Base-by-base conservation (phyloP, 2,888 invertebrate genomes). In the Xanthorhoe designata region DNA sequence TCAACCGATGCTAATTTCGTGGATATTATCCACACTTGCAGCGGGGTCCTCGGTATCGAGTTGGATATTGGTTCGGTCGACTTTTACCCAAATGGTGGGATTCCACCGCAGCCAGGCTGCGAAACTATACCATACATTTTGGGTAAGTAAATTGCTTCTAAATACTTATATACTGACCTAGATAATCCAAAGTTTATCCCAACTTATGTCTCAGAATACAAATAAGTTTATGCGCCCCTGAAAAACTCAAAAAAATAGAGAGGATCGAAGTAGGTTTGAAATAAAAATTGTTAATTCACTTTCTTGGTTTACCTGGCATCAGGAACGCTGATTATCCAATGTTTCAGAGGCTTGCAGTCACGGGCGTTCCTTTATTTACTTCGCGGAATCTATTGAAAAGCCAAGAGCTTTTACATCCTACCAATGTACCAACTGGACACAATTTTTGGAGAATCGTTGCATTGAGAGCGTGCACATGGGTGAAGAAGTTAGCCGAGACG, bases 41-140 rank as follows among this genome's bases (percentile, higher is more conserved):
- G 95, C 0, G 96, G 96, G 0, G 88, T 94, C 54, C 85, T 96
- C 24, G 96, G 96, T 0, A 95, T 95, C 76, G 87, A 89, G 51
- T 93, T 94, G 35, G 93, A 95, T 70, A 91, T 94, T 0, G 96
- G 96, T 0, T 95, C 95, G 75, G 94, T 95, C 0, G 96, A 96
- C 83, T 96, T 96, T 86, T 96, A 95, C 78, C 94, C 96, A 7
- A 96, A 96, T 79, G 95, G 95, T 17, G 96, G 96, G n/a, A 86
- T 87, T 38, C 80, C 88, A 10, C 89, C 94, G 52, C 96, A 96
- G 78, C 96, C 96, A 0, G 95, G 95, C 55, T 96, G 96, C 77
- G 94, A 92, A 69, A 95, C 95, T 51, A 69, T 84, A 49, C 74
- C 78, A 9, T 78, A 78, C 54, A 73, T 85, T 47, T 74, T 84